Conservation (phyloP, 2,113 vertebrate species). For the Tringa solitaria region DNA sequence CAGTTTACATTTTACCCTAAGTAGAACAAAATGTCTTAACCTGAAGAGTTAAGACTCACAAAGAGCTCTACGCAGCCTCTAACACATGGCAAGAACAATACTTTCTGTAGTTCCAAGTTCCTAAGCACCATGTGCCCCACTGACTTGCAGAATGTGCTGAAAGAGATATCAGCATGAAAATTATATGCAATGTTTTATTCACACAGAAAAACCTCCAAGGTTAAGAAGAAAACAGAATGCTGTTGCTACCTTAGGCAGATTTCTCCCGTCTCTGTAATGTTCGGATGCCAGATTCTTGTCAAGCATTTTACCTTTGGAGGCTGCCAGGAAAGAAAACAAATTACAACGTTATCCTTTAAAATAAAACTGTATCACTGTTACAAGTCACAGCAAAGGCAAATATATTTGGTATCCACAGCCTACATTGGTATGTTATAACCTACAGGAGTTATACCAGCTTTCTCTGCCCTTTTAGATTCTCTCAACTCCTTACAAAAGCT, state of each 20-base stretch:
- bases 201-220: neutral
- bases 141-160: neutral
- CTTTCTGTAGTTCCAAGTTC: neutral
- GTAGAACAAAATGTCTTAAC: neutral
- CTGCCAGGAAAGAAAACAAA: slow-evolving; percentile 71
- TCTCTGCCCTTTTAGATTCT: neutral
- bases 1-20: neutral
- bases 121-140: no score
- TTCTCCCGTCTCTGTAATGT: slow-evolving; percentile 96
- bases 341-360: neutral
- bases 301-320: slow-evolving; percentile 97
- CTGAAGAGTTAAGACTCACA: neutral
- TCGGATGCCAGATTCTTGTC: slow-evolving; percentile 98
- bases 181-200: neutral
- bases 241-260: slow-evolving; percentile 91
- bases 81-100: neutral
- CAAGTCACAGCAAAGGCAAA: neutral
- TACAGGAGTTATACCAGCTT: neutral
- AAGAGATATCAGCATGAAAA: neutral
- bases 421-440: neutral
- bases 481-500: neutral
- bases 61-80: neutral
- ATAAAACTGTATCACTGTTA: neutral
- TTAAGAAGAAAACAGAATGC: neutral
- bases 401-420: neutral